A percentile compares a stretch with the other conserved stretches of the same genome.
Conservation (phyloP, 2,797 vertebrate species). For the Nannoperca obscura region DNA sequence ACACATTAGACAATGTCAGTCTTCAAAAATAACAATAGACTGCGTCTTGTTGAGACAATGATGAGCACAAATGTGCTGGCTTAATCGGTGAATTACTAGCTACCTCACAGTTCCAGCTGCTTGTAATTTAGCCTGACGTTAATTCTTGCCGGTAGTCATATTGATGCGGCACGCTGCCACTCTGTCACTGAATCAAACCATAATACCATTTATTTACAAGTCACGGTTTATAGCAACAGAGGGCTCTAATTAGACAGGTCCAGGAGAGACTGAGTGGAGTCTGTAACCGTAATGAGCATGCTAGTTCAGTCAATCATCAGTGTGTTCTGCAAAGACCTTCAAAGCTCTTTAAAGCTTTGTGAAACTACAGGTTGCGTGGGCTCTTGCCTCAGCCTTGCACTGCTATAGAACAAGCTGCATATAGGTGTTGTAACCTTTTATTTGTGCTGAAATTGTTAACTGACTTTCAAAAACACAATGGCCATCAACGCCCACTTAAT, state of each 20-base stretch:
- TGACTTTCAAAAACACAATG: constrained; percentile 13
- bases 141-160: constrained; percentile 67
- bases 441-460: constrained; percentile 11
- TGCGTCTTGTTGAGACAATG: not conserved
- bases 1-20: constrained; percentile 19
- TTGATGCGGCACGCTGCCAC: constrained; percentile 66
- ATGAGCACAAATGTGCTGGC: constrained; percentile 29
- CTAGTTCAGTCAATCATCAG: constrained; percentile 47
- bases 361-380: constrained; percentile 17
- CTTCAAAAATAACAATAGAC: constrained; percentile 17
- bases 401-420: constrained; percentile 13
- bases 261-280: constrained; percentile 45
- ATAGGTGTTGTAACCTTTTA: constrained; percentile 5
- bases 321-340: constrained; percentile 46
- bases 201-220: constrained; percentile 73
- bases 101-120: constrained; percentile 47
- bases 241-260: constrained; percentile 59
- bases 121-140: constrained; percentile 67
- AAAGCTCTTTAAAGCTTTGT: constrained; percentile 40
- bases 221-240: constrained; percentile 56
- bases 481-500: constrained; percentile 10
- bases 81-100: constrained; percentile 56
- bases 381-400: constrained; percentile 1
- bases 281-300: constrained; percentile 48
- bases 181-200: constrained; percentile 61